Percentiles rank a stretch among this genome's conserved stretches.
Conservation (phyloP, 2,888 invertebrate genomes). For the Tenthredo scrophulariae region DNA sequence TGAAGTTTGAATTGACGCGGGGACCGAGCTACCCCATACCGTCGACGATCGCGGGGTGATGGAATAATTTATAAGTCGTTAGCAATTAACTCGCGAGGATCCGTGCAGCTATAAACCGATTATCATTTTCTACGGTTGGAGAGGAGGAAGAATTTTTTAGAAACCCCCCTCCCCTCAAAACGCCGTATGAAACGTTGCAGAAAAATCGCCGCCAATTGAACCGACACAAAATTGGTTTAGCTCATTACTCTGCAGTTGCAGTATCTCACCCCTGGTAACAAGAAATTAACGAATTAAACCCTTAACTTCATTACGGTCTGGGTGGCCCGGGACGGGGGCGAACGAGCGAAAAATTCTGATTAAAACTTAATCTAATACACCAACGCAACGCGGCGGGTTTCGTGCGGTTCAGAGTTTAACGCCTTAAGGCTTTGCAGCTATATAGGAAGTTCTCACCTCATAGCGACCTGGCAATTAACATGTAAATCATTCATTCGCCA, state of each 20-base stretch:
- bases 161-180: not conserved
- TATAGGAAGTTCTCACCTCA: not conserved
- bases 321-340: conserved; percentile 13
- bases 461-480: conserved; percentile 17
- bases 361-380: conserved; percentile 71
- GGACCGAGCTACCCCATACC: not conserved
- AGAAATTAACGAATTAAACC: conserved; percentile 71
- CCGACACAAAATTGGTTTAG: conserved; percentile 59
- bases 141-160: not conserved
- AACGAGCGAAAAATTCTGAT: conserved; percentile 64
- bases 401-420: not conserved
- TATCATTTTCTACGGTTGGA: not conserved
- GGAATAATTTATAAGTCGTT: not conserved
- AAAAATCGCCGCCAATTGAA: conserved; percentile 1
- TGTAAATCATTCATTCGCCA: conserved; percentile 47
- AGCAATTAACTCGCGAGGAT: conserved; percentile 4
- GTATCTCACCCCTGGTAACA: conserved; percentile 53
- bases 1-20: not conserved
- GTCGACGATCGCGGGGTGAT: not conserved
- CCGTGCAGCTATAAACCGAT: not conserved
- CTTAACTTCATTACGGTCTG: conserved; percentile 68
- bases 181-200: not conserved
- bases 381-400: not conserved
- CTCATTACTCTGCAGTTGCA: conserved; percentile 64
- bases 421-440: not conserved